Percentiles rank a stretch among this genome's conserved stretches.
These are phyloP conservation scores for Heliconius charithonia DNA, from an alignment of 2,888 invertebrate species.

Conservation along the genomic window DNA sequence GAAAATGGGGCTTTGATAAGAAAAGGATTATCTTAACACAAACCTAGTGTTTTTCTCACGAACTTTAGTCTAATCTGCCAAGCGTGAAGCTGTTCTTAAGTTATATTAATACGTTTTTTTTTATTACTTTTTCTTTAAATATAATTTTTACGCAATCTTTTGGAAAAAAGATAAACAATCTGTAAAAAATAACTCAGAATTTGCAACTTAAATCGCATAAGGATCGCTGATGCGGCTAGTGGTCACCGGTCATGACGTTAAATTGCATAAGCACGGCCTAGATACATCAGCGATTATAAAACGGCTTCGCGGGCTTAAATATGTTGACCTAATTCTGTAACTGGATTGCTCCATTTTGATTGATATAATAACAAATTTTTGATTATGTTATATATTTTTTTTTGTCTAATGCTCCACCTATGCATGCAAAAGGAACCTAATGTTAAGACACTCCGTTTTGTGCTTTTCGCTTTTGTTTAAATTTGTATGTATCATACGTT, in stretches of 20 bases:
- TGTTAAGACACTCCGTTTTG: not conserved
- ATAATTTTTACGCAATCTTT: not conserved
- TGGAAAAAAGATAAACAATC: not conserved
- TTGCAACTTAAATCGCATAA: constrained; percentile 1
- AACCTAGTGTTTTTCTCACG: not conserved
- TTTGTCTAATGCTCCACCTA: not conserved
- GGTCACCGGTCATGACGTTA: not conserved
- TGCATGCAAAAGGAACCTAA: no score
- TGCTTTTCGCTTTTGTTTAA: no score
- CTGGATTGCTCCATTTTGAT: constrained; percentile 17
- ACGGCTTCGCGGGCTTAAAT: constrained; percentile 28
- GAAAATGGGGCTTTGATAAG: not conserved
- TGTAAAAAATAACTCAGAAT: not conserved
- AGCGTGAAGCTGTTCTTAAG: no score
- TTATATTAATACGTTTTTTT: no score
- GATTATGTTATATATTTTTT: not conserved
- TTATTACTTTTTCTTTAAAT: not conserved
- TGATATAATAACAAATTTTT: not conserved
- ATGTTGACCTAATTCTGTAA: constrained; percentile 32
- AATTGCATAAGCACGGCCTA: constrained; percentile 36
- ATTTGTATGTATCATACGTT: no score
- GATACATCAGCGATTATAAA: constrained; percentile 37
- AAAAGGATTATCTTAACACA: not conserved
- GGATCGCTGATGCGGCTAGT: constrained; percentile 14
- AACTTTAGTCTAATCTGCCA: not conserved